Evolutionary conservation across 2,113 vertebrate genomes (phyloP), one percentile per base, ranked within the genome.

Genomic region (Serinus canaria): DNA sequence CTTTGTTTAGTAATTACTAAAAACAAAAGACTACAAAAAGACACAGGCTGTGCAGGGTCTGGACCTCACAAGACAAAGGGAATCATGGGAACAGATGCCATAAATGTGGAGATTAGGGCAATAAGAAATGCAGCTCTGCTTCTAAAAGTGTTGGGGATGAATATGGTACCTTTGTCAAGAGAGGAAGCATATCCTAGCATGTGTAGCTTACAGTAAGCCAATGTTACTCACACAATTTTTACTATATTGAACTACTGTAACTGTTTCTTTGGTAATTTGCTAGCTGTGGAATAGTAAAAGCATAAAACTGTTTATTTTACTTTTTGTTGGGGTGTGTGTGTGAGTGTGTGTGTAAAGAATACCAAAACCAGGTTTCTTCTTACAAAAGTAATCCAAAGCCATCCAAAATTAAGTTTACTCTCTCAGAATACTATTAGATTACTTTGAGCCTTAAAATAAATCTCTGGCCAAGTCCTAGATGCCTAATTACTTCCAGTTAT

Each of bases 371-470:
- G 43, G 33, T 68, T 89, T 97, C 72, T 87, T 81, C 90, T 89
- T 93, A 93, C 79, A 96, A 74, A 97, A 96, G 72, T n/a, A 35
- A 82, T 35, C 25, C 53, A 89, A 96, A 97, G 87, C 41, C 63
- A 90, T 49, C 21, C 31, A 74, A 96, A 97, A 96, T 83, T 20
- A 67, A 50, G 84, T 93, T 96, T 94, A 83, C 47, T 79, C 44
- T 82, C 44, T 92, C 86, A 83, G 91, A 97, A 94, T 88, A 79
- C 84, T 90, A 67, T 95, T 44, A 92, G 46, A 44, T 90, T 96
- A 94, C 82, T 95, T 87, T 47, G 12, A 94, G 83, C 56, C 83
- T 96, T 94, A 95, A 97, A 97, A 95, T 72, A 95, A 94, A 95
- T 91, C 86, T 96, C 80, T 94, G 78, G 66, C 70, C 69, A 87